Percentiles rank a stretch among this genome's conserved stretches.
phyloP scores from a whole-genome alignment of 2,797 vertebrate genomes.

The Peromyscus eremicus region DNA sequence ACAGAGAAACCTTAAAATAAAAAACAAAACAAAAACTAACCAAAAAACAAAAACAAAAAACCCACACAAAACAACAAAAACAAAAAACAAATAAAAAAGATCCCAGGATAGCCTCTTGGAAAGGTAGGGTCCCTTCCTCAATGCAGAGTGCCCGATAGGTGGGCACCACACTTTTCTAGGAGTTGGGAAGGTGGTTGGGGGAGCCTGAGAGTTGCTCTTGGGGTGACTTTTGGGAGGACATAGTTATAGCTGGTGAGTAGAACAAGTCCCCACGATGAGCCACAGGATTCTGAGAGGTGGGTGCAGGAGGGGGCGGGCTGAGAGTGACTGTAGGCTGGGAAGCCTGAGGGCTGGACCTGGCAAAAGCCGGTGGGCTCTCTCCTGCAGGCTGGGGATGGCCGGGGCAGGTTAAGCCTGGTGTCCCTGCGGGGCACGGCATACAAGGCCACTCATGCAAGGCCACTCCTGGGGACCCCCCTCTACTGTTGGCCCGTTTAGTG shows the following conservation, averaged over 20 bases:
- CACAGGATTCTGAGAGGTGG: background rate
- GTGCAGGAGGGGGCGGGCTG: too few species aligned
- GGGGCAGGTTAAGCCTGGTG: constrained; percentile 77
- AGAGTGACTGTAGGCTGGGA: constrained; percentile 46
- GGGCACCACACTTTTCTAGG: background rate
- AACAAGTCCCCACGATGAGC: background rate
- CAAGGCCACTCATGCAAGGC: background rate
- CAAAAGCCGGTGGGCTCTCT: background rate
- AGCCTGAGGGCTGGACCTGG: background rate
- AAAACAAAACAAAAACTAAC: background rate
- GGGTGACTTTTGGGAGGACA: background rate
- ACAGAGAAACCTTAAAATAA: background rate
- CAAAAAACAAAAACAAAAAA: background rate
- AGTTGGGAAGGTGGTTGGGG: background rate
- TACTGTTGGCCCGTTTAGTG: constrained; percentile 92
- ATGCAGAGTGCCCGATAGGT: background rate
- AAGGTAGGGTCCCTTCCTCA: background rate
- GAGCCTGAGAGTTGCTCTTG: background rate
- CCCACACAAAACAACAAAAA: too few species aligned
- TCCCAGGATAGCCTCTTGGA: background rate
- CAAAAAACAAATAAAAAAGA: background rate
- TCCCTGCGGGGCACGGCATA: background rate
- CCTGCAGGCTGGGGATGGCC: background rate
- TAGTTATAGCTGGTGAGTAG: background rate
- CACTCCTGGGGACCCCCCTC: background rate